Conservation (phyloP, 2,888 invertebrate species). For the Apantesis nais region DNA sequence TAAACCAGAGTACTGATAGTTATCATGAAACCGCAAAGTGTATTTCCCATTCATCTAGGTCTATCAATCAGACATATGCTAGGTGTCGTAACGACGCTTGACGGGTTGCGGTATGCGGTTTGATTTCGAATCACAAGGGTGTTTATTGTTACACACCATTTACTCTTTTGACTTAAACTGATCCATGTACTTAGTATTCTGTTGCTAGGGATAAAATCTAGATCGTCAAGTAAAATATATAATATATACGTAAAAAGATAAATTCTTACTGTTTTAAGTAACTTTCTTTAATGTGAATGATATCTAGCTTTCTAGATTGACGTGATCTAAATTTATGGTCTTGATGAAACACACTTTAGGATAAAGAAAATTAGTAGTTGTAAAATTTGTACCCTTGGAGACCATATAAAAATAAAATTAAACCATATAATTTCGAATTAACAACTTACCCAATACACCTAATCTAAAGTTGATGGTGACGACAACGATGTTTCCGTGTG, state of each 20-base stretch:
- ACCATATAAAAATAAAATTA: background rate
- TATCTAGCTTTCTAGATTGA: background rate
- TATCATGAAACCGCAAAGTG: background rate
- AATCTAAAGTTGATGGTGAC: slow-evolving; percentile 96
- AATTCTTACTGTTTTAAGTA: background rate
- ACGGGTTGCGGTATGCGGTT: background rate
- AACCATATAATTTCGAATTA: background rate
- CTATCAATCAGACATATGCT: background rate
- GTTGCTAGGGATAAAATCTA: background rate
- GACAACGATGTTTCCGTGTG: slow-evolving; percentile 95
- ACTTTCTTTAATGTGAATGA: background rate
- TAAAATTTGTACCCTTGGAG: background rate
- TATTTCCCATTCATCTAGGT: background rate
- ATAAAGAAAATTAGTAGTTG: too few species aligned
- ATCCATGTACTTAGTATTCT: background rate
- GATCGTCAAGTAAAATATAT: background rate
- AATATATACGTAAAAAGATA: background rate
- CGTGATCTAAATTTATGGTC: background rate
- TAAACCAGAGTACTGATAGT: background rate
- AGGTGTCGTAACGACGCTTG: slow-evolving; percentile 1
- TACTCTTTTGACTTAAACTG: background rate
- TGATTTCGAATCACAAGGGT: background rate
- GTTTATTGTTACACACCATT: slow-evolving; percentile 1
- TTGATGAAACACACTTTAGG: too few species aligned
- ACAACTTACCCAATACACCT: slow-evolving; percentile 91